Evolutionary conservation across 2,113 vertebrate genomes (phyloP).

Genomic region (Nothoprocta pentlandii): DNA sequence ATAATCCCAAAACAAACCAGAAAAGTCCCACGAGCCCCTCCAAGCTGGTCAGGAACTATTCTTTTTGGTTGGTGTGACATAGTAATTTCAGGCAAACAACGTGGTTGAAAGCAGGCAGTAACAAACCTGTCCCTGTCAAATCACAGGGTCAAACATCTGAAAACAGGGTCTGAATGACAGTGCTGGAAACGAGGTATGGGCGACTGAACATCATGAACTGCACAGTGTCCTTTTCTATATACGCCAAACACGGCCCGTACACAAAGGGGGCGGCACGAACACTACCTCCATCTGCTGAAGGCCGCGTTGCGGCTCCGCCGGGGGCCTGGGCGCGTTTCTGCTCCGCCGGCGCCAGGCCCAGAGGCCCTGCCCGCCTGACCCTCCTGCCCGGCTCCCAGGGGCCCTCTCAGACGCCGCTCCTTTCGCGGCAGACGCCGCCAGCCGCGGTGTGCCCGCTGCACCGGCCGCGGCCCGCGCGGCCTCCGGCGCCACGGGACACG

Average conservation of each 20-base stretch:
- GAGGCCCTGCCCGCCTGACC: not conserved
- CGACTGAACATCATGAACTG: not conserved
- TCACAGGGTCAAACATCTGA: not conserved
- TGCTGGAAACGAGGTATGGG: rapidly evolving
- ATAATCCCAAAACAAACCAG: not conserved
- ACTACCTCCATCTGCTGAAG: not conserved
- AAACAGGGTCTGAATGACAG: not conserved
- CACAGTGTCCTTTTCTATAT: too few relatives aligned
- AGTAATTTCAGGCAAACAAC: not conserved
- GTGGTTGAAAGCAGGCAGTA: not conserved
- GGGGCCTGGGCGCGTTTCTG: not conserved
- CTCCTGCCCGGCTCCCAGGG: not conserved
- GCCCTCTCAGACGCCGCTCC: too few relatives aligned
- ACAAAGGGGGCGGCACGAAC: not conserved
- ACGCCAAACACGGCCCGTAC: not conserved
- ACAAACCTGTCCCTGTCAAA: not conserved
- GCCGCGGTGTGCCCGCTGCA: too few relatives aligned
- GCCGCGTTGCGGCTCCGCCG: not conserved
- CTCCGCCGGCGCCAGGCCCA: not conserved
- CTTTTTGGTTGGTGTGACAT: not conserved
- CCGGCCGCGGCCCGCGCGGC: too few relatives aligned
- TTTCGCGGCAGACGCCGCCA: too few relatives aligned
- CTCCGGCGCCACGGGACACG: too few relatives aligned
- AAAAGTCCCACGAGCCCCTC: not conserved
- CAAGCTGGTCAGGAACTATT: not conserved